Evolutionary conservation across 2,113 vertebrate genomes (phyloP), one percentile per base, ranked within the genome.

Genomic region (Poeciliopsis retropinna): DNA sequence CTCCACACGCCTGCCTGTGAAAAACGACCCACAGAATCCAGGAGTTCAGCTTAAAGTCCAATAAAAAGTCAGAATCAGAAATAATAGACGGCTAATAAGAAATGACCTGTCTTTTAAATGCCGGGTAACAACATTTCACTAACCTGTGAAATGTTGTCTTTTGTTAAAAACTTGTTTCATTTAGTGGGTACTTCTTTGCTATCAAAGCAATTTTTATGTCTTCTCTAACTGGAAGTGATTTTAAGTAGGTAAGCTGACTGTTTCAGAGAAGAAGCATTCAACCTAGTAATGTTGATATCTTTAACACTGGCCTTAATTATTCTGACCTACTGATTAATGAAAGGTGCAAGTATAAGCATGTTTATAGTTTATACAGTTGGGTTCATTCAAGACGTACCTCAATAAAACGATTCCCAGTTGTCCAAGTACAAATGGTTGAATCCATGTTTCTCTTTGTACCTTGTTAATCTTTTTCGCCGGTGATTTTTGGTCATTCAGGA

Each of bases 1-100:
- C n/a, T 69, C 13, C 22, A 66, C 71, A 17, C 10, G 27, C 34
- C 22, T 69, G 31, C 22, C 67, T 30, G 61, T 8, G 54, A 34
- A 63, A 44, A 13, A 60, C 17, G 44, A 7, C 30, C 47, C n/a
- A 22, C 3, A 25, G 29, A 62, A 74, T 76, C 72, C 22, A 19
- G 2, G 66, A 78, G 34, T 60, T 76, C 34, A 57, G 65, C 15
- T 44, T 44, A 67, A 39, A 60, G 57, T 60, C 32, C 19, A 29
- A 30, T 30, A 13, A 37, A 70, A 60, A 70, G 62, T 44, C 54
- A 19, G 41, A 62, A 62, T 66, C 34, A 62, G 61, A 62, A 51
- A 73, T 39, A 7, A 31, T 31, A 31, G 30, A 31, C 3, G 30
- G 30, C 0, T 31, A 31, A 73, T 63, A 7, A 37, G 8, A 51